Evolutionary conservation across 2,113 vertebrate species (phyloP), one percentile per base, ranked within the genome.

Genomic region (Pomatorhinus ruficollis): DNA sequence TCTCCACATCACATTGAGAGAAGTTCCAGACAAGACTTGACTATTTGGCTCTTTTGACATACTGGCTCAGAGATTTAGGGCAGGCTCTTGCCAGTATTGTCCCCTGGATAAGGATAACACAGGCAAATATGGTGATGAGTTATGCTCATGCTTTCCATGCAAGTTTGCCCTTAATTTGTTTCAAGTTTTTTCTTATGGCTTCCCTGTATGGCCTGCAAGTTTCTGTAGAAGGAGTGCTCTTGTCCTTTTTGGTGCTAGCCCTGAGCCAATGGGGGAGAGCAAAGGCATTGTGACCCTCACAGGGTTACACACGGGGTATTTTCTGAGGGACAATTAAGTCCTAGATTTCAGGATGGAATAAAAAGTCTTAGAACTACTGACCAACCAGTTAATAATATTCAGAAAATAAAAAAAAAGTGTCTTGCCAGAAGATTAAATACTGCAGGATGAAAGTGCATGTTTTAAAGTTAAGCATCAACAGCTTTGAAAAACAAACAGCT

Each of bases 31-130:
- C 71, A 42, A 53, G 35, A 11, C 60, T 52, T 52, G 54, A 68
- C 25, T 83, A 40, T 57, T n/a, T 61, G 45, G 5, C 17, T 60
- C 12, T 27, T 59, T 83, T 45, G 44, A 15, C n/a, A 40, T 8
- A 11, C 8, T 69, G 40, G 21, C 52, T 77, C 40, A 30, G 65
- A 91, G 57, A 61, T 83, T 79, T 69, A n/a, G 7, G 20, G 60
- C 57, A 49, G 31, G 30, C 49, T 83, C 50, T 76, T 8, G 1
- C 15, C 30, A 30, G 11, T 5, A 0, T 21, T 12, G 0, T 28
- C 70, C 23, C 68, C 52, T 77, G 39, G 27, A 21, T 65, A 30
- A 75, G 15, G 50, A 44, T 45, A 84, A 77, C 17, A 54, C 33
- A 63, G 53, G 20, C 15, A 83, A 91, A 80, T 11, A 16, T 9